phyloP scores from a whole-genome alignment of 2,797 vertebrate species.

The Bovichtus diacanthus region DNA sequence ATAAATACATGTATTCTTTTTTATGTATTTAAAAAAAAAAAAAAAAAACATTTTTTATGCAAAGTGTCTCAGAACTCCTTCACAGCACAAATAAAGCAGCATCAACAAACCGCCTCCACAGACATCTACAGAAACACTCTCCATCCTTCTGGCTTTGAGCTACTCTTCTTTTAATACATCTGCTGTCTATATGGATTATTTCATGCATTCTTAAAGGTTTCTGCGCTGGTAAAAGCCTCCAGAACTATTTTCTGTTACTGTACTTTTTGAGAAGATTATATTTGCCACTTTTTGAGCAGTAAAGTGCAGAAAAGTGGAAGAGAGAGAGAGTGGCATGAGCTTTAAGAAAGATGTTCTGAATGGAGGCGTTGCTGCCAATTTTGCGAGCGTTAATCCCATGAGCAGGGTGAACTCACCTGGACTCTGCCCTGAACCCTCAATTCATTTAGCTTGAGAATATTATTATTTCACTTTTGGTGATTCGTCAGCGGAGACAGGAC shows the following conservation, averaged over 20 bases:
- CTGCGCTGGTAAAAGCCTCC: conserved; percentile 16
- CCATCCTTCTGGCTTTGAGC: not conserved
- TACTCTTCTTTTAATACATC: conserved; percentile 12
- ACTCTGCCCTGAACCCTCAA: conserved; percentile 22
- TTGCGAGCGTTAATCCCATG: conserved; percentile 3
- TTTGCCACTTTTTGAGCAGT: not conserved
- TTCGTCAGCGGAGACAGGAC: conserved; percentile 40
- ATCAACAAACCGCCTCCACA: conserved; percentile 28
- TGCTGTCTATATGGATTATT: conserved; percentile 7
- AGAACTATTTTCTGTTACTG: not conserved
- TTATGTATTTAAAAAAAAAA: too few species aligned
- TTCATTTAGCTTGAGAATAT: conserved; percentile 31
- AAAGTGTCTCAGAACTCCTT: not conserved
- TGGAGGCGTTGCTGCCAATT: not conserved
- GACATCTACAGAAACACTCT: conserved; percentile 22
- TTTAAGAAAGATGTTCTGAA: not conserved
- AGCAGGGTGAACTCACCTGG: conserved; percentile 12
- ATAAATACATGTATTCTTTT: conserved; percentile 3
- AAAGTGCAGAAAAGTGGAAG: conserved; percentile 3
- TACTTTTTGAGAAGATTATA: not conserved
- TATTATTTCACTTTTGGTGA: conserved; percentile 15
- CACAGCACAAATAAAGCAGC: conserved; percentile 4
- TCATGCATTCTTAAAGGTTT: conserved; percentile 50
- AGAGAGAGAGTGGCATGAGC: not conserved
- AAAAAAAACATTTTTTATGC: conserved; percentile 3